Conservation (phyloP, 1,140 invertebrate genomes). For the Kradibia gibbosae region DNA sequence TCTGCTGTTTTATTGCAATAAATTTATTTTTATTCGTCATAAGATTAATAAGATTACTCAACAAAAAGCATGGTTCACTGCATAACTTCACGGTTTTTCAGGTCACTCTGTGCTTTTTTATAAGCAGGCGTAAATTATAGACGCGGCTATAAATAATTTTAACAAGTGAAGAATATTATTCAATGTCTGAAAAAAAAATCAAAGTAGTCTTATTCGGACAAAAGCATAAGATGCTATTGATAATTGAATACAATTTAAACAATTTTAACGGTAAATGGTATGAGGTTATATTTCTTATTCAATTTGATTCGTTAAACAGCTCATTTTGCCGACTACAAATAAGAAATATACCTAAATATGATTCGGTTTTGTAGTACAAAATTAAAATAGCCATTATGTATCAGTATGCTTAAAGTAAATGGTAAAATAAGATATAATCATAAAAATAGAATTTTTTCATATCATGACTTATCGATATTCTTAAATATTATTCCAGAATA, state of each 20-base stretch:
- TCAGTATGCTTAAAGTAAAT: neutral
- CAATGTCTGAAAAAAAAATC: too few relatives aligned
- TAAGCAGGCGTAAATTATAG: neutral
- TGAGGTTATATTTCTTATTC: too few relatives aligned
- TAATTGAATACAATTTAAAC: too few relatives aligned
- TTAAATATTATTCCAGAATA: neutral
- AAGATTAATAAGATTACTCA: neutral
- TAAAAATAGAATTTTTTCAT: neutral
- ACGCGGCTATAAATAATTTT: neutral
- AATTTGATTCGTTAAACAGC: too few relatives aligned
- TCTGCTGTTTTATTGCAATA: neutral
- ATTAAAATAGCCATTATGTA: neutral
- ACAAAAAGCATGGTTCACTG: neutral
- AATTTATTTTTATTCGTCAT: neutral
- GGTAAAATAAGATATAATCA: neutral
- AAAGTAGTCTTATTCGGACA: too few relatives aligned
- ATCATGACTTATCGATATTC: neutral
- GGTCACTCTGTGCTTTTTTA: neutral
- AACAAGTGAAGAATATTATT: neutral
- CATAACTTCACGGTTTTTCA: neutral
- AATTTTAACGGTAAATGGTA: too few relatives aligned
- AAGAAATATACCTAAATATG: too few relatives aligned
- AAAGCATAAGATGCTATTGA: too few relatives aligned
- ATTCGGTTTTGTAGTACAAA: neutral
- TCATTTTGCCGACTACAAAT: too few relatives aligned